phyloP scores from a whole-genome alignment of 2,797 vertebrate genomes.

The Pampus argenteus region DNA sequence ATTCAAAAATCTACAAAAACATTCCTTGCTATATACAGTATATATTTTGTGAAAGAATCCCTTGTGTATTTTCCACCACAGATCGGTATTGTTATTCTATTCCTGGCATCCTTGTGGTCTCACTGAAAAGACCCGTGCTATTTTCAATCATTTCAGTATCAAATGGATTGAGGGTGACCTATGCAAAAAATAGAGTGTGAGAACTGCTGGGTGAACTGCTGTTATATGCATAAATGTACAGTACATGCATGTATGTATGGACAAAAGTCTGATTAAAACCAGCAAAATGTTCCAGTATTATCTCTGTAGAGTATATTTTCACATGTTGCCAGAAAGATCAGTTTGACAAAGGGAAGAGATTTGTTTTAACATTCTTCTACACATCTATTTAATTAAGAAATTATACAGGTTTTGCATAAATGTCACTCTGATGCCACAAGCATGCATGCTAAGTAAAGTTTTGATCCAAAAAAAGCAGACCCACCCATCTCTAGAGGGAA shows the following conservation, averaged over 20 bases:
- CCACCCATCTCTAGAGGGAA: constrained; percentile 46
- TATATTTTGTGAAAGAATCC: constrained; percentile 16
- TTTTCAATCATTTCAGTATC: constrained; percentile 19
- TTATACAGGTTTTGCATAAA: constrained; percentile 44
- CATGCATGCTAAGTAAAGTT: constrained; percentile 51
- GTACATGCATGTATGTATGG: not conserved
- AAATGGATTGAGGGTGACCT: not conserved
- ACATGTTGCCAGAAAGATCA: not conserved
- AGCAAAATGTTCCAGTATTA: not conserved
- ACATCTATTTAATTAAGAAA: constrained; percentile 53
- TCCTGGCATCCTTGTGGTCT: constrained; percentile 18
- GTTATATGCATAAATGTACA: not conserved
- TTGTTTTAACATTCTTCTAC: constrained; percentile 32
- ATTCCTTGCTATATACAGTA: constrained; percentile 13
- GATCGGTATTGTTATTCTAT: constrained; percentile 18
- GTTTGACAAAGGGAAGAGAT: not conserved
- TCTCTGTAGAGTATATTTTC: not conserved
- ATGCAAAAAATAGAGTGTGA: constrained; percentile 9
- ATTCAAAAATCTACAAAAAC: constrained; percentile 24
- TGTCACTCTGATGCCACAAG: constrained; percentile 56
- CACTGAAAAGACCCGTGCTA: constrained; percentile 4
- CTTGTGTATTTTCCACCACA: not conserved
- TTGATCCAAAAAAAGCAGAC: constrained; percentile 57
- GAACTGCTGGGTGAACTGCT: too few species aligned
- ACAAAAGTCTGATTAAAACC: not conserved